These are phyloP conservation scores for Spongilla lacustris DNA, from an alignment of 37 sponge, comb jelly and placozoan genomes.

Conservation along the genomic window DNA sequence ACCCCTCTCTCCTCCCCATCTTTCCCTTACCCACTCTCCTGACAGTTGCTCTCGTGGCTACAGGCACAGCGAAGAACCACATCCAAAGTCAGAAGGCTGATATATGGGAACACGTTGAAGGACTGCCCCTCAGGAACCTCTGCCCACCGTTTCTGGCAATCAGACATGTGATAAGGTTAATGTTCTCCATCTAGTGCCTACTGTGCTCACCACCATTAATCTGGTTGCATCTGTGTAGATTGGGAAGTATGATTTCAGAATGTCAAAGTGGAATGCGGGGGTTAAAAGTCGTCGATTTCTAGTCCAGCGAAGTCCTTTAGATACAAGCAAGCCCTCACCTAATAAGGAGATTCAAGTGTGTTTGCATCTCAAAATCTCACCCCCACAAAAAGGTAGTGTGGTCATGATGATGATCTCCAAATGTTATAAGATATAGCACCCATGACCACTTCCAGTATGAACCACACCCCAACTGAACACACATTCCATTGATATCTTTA, in stretches of 20 bases:
- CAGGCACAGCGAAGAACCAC: slow-evolving; percentile 86
- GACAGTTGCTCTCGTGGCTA: slow-evolving; percentile 83
- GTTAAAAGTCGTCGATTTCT: slow-evolving; percentile 78
- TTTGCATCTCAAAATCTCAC: no score
- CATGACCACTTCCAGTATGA: no score
- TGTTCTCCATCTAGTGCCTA: not conserved
- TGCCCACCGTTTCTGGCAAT: slow-evolving; percentile 27
- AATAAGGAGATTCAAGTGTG: no score
- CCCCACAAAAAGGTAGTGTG: no score
- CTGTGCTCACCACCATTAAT: slow-evolving; percentile 19
- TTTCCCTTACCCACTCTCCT: slow-evolving; percentile 47
- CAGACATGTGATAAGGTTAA: not conserved
- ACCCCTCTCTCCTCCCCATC: no score
- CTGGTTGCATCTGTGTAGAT: slow-evolving; percentile 47
- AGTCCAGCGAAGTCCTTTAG: slow-evolving; percentile 69
- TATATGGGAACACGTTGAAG: slow-evolving; percentile 56
- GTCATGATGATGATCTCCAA: no score
- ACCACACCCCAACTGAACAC: no score
- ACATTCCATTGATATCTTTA: no score
- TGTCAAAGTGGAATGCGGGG: slow-evolving; percentile 88
- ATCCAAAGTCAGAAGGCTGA: slow-evolving; percentile 85
- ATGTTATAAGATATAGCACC: no score
- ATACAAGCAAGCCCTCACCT: slow-evolving; percentile 79
- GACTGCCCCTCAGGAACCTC: slow-evolving; percentile 53
- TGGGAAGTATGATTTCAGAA: slow-evolving; percentile 70